Evolutionary conservation across 2,888 invertebrate genomes (phyloP).

Genomic region (Drosophila niveifrons): DNA sequence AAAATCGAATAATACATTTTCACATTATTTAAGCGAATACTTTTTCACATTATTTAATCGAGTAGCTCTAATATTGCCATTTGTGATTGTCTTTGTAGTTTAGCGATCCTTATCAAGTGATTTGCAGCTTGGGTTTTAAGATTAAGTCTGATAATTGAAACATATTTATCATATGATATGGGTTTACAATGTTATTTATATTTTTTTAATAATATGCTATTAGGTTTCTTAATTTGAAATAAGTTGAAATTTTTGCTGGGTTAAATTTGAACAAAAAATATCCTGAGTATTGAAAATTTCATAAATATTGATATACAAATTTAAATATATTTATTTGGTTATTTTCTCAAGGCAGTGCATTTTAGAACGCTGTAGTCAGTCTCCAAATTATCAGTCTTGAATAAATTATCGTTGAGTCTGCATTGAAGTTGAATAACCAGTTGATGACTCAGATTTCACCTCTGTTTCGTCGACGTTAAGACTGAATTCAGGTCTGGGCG

Average conservation of each 20-base stretch:
- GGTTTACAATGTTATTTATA: no score
- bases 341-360: no score
- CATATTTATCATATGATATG: neutral
- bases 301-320: no score
- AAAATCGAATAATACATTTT: neutral
- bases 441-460: conserved; percentile 19
- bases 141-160: neutral
- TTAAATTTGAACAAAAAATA: no score
- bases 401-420: neutral
- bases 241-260: no score
- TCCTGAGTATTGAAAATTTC: no score
- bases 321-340: no score
- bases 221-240: no score
- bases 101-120: conserved; percentile 7
- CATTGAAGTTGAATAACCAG: conserved; percentile 15
- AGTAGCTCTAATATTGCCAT: conserved; percentile 11
- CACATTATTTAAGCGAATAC: conserved; percentile 14
- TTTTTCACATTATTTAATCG: conserved; percentile 2
- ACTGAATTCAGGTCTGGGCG: conserved; percentile 11
- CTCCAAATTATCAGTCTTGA: no score
- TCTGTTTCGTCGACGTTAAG: conserved; percentile 14
- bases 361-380: no score
- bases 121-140: neutral
- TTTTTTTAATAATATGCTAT: no score
- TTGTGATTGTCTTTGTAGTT: conserved; percentile 9